These are phyloP conservation scores for Edolisoma coerulescens DNA, from an alignment of 2,113 vertebrate genomes.

Conservation along the genomic window DNA sequence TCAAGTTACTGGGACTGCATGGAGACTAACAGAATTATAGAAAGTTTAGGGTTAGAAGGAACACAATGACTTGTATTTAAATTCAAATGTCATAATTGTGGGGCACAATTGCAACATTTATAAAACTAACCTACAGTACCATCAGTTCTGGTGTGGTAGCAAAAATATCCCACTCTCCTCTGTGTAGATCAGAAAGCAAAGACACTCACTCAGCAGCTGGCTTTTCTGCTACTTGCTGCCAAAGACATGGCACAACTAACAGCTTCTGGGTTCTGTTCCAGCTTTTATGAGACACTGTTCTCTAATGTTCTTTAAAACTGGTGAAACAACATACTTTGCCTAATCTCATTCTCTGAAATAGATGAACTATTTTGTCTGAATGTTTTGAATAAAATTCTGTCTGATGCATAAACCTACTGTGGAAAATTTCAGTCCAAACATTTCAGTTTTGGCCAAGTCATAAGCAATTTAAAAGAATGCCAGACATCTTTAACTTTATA, in stretches of 20 bases:
- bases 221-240: background rate
- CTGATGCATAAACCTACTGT: background rate
- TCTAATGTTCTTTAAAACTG: background rate
- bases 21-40: background rate
- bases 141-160: background rate
- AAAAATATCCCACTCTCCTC: background rate
- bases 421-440: slow-evolving; percentile 1
- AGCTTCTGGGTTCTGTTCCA: slow-evolving; percentile 29
- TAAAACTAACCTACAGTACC: background rate
- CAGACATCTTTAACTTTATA: background rate
- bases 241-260: background rate
- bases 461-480: background rate
- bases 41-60: background rate
- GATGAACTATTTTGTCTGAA: slow-evolving; percentile 16
- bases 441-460: background rate
- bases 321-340: slow-evolving; percentile 37
- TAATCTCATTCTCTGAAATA: slow-evolving; percentile 14
- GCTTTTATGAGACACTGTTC: background rate
- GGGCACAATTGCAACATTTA: background rate
- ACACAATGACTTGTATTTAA: background rate
- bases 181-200: background rate
- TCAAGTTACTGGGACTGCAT: background rate
- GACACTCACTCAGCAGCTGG: background rate
- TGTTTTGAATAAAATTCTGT: background rate
- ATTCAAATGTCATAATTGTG: background rate